Base-by-base conservation (phyloP, 2,888 invertebrate genomes). In the Hetaerina titia region DNA sequence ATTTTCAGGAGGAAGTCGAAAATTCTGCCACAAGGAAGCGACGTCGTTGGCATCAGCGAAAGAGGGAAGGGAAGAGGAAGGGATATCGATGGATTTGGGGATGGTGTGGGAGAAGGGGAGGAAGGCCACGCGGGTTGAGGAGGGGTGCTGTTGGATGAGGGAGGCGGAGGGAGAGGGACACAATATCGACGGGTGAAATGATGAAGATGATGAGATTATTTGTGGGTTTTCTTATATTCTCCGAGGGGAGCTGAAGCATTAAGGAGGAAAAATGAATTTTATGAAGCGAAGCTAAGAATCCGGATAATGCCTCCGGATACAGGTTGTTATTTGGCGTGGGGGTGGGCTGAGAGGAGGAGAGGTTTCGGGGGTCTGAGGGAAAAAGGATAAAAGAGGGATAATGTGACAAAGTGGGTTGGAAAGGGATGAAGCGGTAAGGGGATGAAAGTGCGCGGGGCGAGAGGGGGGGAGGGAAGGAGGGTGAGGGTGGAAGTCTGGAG, bases 201-300 rank as follows among this genome's bases (percentile, higher is more conserved):
- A 92, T 92, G 69, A 69, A 45, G 92, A 92, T 92, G 92, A 92
- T 92, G 64, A 92, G 56, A 69, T 64, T 57, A 64, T 92, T 92
- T 74, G 69, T 92, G 74, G 92, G 92, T 69, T 92, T 92, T 81
- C 92, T 69, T 69, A 92, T 74, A 74, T 92, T 57, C 92, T 92
- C 69, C 69, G 69, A 56, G 22, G 45, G 92, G 69, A 89, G 89
- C n/a, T 22, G 58, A 22, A 69, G 74, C 69, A 69, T 92, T 69
- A 92, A 92, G 58, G 56, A 64, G 90, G 69, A 92, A 92, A 74
- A 92, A 92, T 69, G 92, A 92, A 92, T 92, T 92, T 57, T 92
- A 45, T 69, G 69, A 56, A 92, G 45, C 63, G 63, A 15, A 17
- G 90, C 63, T 17, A 90, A 90, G 90, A 90, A 90, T 90, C 92